A percentile compares a stretch with the other conserved stretches of the same genome.
phyloP scores from a whole-genome alignment of 2,888 invertebrate species.

The Apamea epomidion region DNA sequence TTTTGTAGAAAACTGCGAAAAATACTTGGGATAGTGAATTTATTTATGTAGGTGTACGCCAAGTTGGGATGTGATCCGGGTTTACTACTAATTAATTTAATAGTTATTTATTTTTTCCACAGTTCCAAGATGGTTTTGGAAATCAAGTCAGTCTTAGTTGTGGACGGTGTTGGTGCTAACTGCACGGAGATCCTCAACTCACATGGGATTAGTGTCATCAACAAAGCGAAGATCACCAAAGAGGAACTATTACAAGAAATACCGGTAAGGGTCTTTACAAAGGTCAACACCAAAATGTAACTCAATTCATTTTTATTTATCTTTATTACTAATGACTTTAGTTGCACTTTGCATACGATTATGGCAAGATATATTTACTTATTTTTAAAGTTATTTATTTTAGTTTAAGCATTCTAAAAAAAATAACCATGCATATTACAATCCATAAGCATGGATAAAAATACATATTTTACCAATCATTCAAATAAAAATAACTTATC shows the following conservation, averaged over 20 bases:
- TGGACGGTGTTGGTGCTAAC: constrained; percentile 97
- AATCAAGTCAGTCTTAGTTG: constrained; percentile 96
- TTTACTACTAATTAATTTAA: neutral
- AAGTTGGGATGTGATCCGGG: neutral
- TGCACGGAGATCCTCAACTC: constrained; percentile 95
- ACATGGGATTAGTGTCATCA: constrained; percentile 95
- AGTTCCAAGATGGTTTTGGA: constrained; percentile 88
- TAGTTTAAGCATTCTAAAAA: neutral
- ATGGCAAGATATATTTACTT: neutral
- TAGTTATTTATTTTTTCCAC: constrained; percentile 2
- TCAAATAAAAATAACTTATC: neutral
- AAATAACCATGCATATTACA: neutral
- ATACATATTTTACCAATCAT: neutral
- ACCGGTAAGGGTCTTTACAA: constrained; percentile 77
- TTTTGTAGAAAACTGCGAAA: neutral
- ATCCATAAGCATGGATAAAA: neutral
- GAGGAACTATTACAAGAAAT: constrained; percentile 96
- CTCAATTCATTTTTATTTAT: constrained; percentile 23
- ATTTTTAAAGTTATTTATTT: constrained; percentile 4
- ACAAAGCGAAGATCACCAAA: constrained; percentile 94
- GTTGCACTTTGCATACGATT: constrained; percentile 14
- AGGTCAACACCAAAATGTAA: neutral
- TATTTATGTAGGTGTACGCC: neutral
- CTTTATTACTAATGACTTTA: constrained; percentile 56
- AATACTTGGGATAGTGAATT: neutral